Conservation (phyloP, 2,888 invertebrate species). For the Axea sp. region DNA sequence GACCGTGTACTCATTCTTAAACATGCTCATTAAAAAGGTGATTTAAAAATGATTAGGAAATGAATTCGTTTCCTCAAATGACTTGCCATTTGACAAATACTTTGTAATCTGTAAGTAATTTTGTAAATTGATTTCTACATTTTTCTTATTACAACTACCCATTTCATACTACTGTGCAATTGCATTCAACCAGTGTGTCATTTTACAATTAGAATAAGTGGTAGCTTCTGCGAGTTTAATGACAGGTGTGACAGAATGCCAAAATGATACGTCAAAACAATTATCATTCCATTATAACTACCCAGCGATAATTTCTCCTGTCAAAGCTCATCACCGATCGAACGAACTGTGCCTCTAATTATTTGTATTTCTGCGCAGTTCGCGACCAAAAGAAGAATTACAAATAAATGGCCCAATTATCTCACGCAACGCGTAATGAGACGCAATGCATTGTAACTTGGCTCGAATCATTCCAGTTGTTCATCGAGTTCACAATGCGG, state of each 20-base stretch:
- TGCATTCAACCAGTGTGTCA: background rate
- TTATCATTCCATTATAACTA: background rate
- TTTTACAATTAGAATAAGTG: constrained; percentile 11
- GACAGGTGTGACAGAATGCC: constrained; percentile 4
- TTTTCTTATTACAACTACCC: too few relatives aligned
- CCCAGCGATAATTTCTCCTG: background rate
- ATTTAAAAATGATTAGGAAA: too few relatives aligned
- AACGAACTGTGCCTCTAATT: constrained; percentile 3
- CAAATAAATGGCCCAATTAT: too few relatives aligned
- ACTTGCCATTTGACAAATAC: too few relatives aligned
- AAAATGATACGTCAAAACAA: background rate
- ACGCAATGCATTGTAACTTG: constrained; percentile 3
- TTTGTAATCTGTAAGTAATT: too few relatives aligned
- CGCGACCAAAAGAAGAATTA: too few relatives aligned
- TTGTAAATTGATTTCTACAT: too few relatives aligned
- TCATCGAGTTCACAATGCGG: background rate
- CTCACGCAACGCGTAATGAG: background rate
- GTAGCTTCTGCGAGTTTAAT: background rate
- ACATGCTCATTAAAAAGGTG: too few relatives aligned
- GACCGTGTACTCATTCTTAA: too few relatives aligned
- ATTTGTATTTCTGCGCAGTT: background rate
- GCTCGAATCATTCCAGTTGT: background rate
- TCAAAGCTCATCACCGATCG: background rate
- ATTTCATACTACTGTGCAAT: too few relatives aligned
- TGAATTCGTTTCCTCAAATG: too few relatives aligned